phyloP scores from a whole-genome alignment of 2,113 vertebrate genomes.

The Leuciscus idus region DNA sequence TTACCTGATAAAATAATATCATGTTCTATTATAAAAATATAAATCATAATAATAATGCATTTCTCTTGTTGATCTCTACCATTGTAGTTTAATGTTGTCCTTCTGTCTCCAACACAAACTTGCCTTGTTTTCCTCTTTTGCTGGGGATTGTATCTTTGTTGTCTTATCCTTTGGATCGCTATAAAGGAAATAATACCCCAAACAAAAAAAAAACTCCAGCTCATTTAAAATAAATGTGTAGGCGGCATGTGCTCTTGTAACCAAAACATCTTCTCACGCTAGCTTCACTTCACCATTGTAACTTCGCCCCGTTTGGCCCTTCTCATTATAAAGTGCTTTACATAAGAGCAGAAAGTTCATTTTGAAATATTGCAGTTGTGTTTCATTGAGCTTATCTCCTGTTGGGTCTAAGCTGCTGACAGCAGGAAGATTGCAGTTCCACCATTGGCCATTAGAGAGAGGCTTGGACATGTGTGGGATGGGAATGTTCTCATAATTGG shows the following conservation, averaged over 20 bases:
- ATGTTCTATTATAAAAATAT: neutral
- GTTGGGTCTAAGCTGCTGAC: neutral
- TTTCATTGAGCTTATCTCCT: constrained; percentile 16
- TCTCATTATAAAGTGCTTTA: neutral
- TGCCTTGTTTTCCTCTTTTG: neutral
- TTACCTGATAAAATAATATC: neutral
- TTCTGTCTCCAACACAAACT: neutral
- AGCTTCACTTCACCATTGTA: constrained; percentile 11
- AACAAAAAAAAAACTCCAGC: constrained; percentile 24
- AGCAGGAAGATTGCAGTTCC: constrained; percentile 11
- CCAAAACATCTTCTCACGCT: constrained; percentile 28
- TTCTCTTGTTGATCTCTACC: neutral
- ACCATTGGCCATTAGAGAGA: constrained; percentile 38
- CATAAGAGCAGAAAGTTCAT: neutral
- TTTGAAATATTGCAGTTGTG: neutral
- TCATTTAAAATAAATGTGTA: constrained; percentile 26
- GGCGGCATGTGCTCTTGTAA: constrained; percentile 6
- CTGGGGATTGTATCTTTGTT: neutral
- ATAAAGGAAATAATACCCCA: constrained; percentile 11
- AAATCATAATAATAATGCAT: neutral
- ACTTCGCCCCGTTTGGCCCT: neutral
- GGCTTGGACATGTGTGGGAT: neutral
- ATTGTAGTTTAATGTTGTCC: neutral
- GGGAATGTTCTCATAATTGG: neutral
- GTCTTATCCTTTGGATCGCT: neutral